These are phyloP conservation scores for Aplocera efformata DNA, from an alignment of 2,888 invertebrate genomes.

Conservation along the genomic window DNA sequence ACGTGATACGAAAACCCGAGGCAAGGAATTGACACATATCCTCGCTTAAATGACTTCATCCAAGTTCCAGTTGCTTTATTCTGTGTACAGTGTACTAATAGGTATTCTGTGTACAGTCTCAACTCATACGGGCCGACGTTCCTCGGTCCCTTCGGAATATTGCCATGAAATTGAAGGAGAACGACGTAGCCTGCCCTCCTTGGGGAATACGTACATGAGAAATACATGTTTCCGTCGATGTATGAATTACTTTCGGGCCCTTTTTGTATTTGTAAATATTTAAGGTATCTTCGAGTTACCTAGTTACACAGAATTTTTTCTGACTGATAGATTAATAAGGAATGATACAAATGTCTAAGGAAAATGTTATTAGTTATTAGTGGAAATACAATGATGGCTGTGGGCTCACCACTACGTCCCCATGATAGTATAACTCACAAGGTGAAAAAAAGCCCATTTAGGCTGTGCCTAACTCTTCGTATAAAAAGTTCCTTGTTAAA, in stretches of 20 bases:
- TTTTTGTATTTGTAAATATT: neutral
- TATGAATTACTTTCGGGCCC: slow-evolving; percentile 35
- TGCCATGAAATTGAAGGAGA: slow-evolving; percentile 58
- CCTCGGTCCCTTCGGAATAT: slow-evolving; percentile 40
- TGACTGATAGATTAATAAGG: too few species aligned
- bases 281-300: too few species aligned
- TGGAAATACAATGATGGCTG: too few species aligned
- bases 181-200: slow-evolving; percentile 31
- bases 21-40: neutral
- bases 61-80: slow-evolving; percentile 1
- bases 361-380: too few species aligned
- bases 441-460: too few species aligned
- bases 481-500: too few species aligned
- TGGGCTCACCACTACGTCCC: too few species aligned
- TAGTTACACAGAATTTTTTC: too few species aligned
- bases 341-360: too few species aligned
- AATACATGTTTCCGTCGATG: slow-evolving; percentile 28
- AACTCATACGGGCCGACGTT: slow-evolving; percentile 26
- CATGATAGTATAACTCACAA: too few species aligned
- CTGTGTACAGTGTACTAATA: neutral
- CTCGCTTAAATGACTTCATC: slow-evolving; percentile 5
- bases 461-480: too few species aligned
- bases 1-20: neutral
- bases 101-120: slow-evolving; percentile 23
- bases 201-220: slow-evolving; percentile 32